Percentiles rank a stretch among this genome's conserved stretches.
These are phyloP conservation scores for Micropoecilia bifurca DNA, from an alignment of 2,797 vertebrate species.

Conservation along the genomic window DNA sequence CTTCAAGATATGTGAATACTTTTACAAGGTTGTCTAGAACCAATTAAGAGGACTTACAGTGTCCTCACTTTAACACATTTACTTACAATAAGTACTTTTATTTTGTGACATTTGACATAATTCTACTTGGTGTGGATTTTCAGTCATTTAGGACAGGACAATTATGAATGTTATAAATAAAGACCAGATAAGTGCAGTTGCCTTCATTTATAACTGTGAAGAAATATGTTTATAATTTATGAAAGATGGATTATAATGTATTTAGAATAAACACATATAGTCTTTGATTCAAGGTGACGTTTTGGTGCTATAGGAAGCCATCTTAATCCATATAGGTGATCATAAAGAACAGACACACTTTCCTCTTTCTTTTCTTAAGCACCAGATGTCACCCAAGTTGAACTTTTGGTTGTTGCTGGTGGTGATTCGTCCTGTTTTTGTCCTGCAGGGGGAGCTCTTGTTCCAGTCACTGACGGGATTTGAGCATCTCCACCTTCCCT, in stretches of 20 bases:
- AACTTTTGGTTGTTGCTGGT: background rate
- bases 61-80: background rate
- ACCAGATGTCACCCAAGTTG: slow-evolving; percentile 26
- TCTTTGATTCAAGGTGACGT: background rate
- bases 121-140: background rate
- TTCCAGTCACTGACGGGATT: background rate
- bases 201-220: background rate
- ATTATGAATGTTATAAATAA: background rate
- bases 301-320: background rate
- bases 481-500: background rate
- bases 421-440: slow-evolving; percentile 18
- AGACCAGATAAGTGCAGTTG: background rate
- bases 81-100: background rate
- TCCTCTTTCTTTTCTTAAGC: background rate
- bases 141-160: background rate
- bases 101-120: background rate
- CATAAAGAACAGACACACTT: background rate
- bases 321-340: background rate
- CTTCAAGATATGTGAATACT: background rate
- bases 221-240: background rate
- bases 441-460: slow-evolving; percentile 60
- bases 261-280: background rate
- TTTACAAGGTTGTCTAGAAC: background rate
- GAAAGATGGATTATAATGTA: background rate
- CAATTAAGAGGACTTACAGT: too few species aligned